Conservation (phyloP, 2,888 invertebrate genomes). For the Amiota mariae region DNA sequence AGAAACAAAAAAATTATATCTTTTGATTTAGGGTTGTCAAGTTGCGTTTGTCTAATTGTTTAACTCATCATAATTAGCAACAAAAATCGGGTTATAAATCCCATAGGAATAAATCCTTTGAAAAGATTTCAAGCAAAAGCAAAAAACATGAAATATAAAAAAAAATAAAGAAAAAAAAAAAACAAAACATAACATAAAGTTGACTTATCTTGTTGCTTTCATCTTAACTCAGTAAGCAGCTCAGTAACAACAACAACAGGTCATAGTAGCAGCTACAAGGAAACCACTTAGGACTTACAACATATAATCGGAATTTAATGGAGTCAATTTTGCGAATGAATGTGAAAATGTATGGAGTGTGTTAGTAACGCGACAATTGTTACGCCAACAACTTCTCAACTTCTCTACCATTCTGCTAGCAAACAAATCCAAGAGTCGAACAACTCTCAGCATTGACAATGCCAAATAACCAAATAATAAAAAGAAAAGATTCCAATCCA, state of each 20-base stretch:
- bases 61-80: constrained; percentile 22
- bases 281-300: constrained; percentile 8
- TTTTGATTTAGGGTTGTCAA: constrained; percentile 23
- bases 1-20: constrained; percentile 1
- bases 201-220: no score
- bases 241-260: no score
- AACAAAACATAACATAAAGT: no score
- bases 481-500: not conserved
- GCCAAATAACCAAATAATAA: no score
- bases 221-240: no score
- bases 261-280: not conserved
- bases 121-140: constrained; percentile 33
- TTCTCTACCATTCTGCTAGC: no score
- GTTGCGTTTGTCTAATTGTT: constrained; percentile 18
- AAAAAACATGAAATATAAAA: constrained; percentile 60
- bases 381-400: constrained; percentile 14
- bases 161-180: constrained; percentile 43
- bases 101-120: constrained; percentile 31
- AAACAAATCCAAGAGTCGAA: not conserved
- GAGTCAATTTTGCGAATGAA: constrained; percentile 62
- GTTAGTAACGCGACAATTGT: constrained; percentile 12
- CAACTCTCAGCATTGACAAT: no score
- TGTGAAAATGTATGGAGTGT: constrained; percentile 60
- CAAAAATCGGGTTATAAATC: constrained; percentile 36
- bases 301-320: constrained; percentile 65